A percentile compares a stretch with the other conserved stretches of the same genome.
phyloP scores from a whole-genome alignment of 2,888 invertebrate species.

The Limulus polyphemus region DNA sequence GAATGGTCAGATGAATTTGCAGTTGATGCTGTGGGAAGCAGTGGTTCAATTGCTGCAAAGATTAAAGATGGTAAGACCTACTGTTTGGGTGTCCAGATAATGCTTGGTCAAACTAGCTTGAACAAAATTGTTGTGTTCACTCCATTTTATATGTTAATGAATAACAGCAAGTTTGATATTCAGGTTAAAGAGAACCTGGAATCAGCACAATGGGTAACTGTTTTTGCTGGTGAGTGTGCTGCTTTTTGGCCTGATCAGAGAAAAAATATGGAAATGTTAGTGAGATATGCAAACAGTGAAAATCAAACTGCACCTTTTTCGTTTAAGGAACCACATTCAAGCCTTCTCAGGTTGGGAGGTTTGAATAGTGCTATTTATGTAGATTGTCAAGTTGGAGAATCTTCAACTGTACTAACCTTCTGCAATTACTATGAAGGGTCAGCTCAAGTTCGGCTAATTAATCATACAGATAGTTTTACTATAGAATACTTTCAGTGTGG shows the following conservation, averaged over 20 bases:
- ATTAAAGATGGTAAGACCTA: constrained; percentile 33
- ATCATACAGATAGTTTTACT: constrained; percentile 51
- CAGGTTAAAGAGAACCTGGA: constrained; percentile 56
- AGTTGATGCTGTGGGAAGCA: constrained; percentile 90
- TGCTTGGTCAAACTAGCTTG: constrained; percentile 74
- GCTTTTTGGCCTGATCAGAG: constrained; percentile 56
- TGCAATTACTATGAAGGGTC: constrained; percentile 69
- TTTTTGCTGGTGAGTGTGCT: background rate
- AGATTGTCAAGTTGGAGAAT: constrained; percentile 80
- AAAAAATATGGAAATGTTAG: constrained; percentile 38
- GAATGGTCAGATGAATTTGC: constrained; percentile 98
- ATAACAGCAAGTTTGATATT: constrained; percentile 58
- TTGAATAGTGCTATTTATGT: background rate
- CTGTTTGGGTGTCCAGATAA: constrained; percentile 68
- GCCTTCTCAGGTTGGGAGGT: constrained; percentile 49
- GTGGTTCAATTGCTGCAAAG: constrained; percentile 70
- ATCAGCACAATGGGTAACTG: constrained; percentile 27
- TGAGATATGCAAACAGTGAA: constrained; percentile 51
- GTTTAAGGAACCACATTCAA: constrained; percentile 69
- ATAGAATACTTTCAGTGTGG: constrained; percentile 45
- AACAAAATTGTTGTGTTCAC: constrained; percentile 93
- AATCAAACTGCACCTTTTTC: constrained; percentile 63
- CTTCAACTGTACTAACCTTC: constrained; percentile 74
- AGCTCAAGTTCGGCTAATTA: constrained; percentile 81
- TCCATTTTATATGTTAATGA: constrained; percentile 82